Evolutionary conservation across 2,113 vertebrate genomes (phyloP).

Genomic region (Chionomys nivalis): DNA sequence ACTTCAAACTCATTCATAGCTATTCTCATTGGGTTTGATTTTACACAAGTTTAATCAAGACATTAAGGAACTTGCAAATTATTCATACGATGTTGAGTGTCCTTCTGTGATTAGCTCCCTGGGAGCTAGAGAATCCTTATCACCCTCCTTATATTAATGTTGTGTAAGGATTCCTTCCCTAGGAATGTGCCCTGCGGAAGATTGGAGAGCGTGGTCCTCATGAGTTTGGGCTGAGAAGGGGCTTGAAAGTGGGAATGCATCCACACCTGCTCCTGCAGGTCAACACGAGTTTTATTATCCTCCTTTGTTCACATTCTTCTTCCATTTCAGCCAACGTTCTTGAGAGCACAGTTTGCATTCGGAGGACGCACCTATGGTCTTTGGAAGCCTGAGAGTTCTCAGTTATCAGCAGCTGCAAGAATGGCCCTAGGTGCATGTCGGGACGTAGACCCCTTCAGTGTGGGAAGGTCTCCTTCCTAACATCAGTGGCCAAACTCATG

Average conservation of each 20-base stretch:
- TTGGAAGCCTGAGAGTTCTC: conserved; percentile 12
- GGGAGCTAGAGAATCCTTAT: background rate
- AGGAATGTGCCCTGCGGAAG: background rate
- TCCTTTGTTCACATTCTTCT: conserved; percentile 25
- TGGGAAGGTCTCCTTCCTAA: background rate
- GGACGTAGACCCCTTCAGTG: fast-evolving
- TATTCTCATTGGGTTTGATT: background rate
- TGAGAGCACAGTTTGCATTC: conserved; percentile 43
- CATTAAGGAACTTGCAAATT: background rate
- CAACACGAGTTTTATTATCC: conserved; percentile 30
- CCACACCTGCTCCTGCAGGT: background rate
- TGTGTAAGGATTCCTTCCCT: background rate
- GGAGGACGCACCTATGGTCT: conserved; percentile 44
- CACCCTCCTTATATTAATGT: background rate
- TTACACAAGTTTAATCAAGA: background rate
- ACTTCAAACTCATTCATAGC: background rate
- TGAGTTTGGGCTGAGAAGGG: background rate
- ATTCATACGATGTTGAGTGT: background rate
- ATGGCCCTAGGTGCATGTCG: background rate
- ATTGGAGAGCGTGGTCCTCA: background rate
- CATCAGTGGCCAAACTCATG: background rate
- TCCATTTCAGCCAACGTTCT: background rate
- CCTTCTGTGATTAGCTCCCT: background rate
- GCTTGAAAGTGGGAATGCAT: conserved; percentile 30
- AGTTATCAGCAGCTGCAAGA: conserved; percentile 53